Evolutionary conservation across 2,888 invertebrate species (phyloP), one percentile per base, ranked within the genome.

Genomic region (Lampropteryx suffumata): DNA sequence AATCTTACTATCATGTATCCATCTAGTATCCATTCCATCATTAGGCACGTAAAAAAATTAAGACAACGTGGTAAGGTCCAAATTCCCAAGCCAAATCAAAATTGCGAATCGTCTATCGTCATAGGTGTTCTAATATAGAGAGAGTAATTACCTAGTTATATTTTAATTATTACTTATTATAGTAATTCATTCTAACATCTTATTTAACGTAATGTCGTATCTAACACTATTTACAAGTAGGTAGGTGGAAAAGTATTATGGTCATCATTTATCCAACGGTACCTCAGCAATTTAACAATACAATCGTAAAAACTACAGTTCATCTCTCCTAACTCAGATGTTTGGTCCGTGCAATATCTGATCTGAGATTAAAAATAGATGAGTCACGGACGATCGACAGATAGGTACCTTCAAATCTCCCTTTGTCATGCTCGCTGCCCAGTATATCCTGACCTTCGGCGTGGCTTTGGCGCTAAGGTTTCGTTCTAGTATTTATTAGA

Each of bases 381-480:
- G 84, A 85, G 75, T 85, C 87, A 88, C 85, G 85, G 82, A 50
- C 76, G 78, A 81, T 82, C 68, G 67, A 61, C 61, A 77, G 86
- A 84, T 82, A 76, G 84, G 83, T 82, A 81, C 72, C 43, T 76
- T 77, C 69, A 74, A 81, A 80, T 82, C 72, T 79, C 74, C 79
- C 81, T 85, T 87, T 85, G 85, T 84, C 84, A 83, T 79, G 75
- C 75, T 74, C 32, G 43, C 29, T 21, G 24, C n/a, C 60, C 59
- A 59, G 27, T 17, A 24, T 43, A 56, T 33, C 36, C 24, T 50
- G 59, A 55, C 40, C 59, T 36, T 32, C 37, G 41, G 37, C 8
- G 51, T 49, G n/a, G 32, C 48, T 48, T 49, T 41, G 3, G 32
- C 8, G 27, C 12, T 53, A 56, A 55, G 57, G 51, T 51, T 43